Percentiles rank a stretch among this genome's conserved stretches.
phyloP scores from a whole-genome alignment of 2,113 vertebrate genomes.

The Aptenodytes patagonicus region DNA sequence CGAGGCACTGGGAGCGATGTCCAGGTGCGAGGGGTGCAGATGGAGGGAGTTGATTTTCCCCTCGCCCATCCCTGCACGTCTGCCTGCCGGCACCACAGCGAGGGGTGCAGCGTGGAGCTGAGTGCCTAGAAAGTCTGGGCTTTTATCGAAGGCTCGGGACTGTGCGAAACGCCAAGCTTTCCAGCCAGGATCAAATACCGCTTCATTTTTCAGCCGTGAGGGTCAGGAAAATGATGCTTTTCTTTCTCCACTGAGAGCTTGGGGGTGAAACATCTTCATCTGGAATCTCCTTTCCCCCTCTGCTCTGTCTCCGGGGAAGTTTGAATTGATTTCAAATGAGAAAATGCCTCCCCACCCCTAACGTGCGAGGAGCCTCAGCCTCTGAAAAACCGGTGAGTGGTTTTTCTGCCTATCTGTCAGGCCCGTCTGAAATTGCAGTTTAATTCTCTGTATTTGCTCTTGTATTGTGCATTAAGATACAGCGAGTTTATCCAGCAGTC shows the following conservation, averaged over 20 bases:
- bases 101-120: fast-evolving
- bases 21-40: fast-evolving
- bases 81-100: fast-evolving
- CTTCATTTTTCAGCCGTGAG: background rate
- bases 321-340: constrained; percentile 20
- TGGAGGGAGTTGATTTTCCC: background rate
- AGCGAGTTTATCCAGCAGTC: constrained; percentile 76
- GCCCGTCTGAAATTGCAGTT: constrained; percentile 66
- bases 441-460: constrained; percentile 73
- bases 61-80: fast-evolving
- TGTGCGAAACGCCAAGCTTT: background rate
- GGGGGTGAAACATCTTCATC: constrained; percentile 29
- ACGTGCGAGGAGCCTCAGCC: background rate
- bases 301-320: background rate
- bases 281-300: background rate
- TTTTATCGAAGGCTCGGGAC: background rate
- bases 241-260: background rate
- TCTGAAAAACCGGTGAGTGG: background rate
- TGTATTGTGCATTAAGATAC: constrained; percentile 66
- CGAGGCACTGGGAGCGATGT: fast-evolving
- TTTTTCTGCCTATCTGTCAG: constrained; percentile 18
- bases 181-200: background rate
- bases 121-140: background rate
- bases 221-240: background rate
- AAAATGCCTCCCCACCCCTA: background rate